These are phyloP conservation scores for Euphydryas editha DNA, from an alignment of 2,888 invertebrate species.

Conservation along the genomic window DNA sequence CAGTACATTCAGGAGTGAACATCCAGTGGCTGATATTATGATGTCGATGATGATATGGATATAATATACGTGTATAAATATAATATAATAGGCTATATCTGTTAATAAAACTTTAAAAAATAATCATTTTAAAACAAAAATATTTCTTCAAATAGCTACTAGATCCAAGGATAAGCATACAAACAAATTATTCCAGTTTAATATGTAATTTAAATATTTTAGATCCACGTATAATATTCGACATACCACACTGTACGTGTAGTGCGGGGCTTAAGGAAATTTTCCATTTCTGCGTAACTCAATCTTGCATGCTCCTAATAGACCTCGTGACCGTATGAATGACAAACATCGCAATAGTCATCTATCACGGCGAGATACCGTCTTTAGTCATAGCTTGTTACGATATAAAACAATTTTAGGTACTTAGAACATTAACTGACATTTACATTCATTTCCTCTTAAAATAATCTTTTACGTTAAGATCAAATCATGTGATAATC, in stretches of 20 bases:
- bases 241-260: background rate
- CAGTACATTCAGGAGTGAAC: no score
- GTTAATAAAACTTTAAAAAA: no score
- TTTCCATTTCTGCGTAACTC: conserved; percentile 8
- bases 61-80: no score
- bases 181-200: background rate
- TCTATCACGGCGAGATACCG: background rate
- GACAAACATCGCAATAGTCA: background rate
- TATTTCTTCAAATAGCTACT: no score
- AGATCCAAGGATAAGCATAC: no score
- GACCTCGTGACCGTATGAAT: conserved; percentile 13
- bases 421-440: background rate
- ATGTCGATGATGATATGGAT: no score
- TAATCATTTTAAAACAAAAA: no score
- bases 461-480: no score
- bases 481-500: no score
- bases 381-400: background rate
- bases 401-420: background rate
- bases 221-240: background rate
- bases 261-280: background rate
- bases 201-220: background rate
- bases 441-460: background rate
- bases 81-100: no score
- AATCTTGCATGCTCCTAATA: conserved; percentile 10
- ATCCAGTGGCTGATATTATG: no score